Evolutionary conservation across 1,140 invertebrate species (phyloP), one percentile per base, ranked within the genome.

Genomic region (Ips nitidus): DNA sequence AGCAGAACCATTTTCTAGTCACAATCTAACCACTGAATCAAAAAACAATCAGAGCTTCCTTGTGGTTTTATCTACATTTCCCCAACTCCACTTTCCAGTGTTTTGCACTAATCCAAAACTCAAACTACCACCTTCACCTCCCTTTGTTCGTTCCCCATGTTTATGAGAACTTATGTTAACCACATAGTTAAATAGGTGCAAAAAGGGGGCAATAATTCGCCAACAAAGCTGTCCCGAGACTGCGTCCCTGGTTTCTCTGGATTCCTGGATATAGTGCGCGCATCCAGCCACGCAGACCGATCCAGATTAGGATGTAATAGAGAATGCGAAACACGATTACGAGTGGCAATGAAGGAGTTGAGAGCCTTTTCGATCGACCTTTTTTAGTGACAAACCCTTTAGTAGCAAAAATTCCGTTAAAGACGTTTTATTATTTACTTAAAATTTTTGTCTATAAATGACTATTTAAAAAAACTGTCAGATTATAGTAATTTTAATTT

Each of bases 271-370:
- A 6, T 22, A 8, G 45, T 50, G 45, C 22, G 45, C 45, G 45
- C 45, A 50, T 8, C 45, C 22, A 6, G 22, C 45, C 22, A 50
- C 45, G 45, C 45, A 50, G 45, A 22, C 6, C 45, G 22, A 50
- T 50, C 45, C 45, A 50, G 45, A 8, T 50, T 50, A 50, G 45
- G 6, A 8, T 22, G 45, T 50, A 50, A 50, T 8, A 22, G 6
- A 8, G 45, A 50, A 50, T 50, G 45, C 7, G 45, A 50, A 50
- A 50, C 45, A 50, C 22, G 45, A 50, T 50, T 50, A 50, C 7
- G 22, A 8, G 45, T 50, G 45, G 22, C 45, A 22, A 50, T 50
- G 45, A 22, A 50, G 45, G 45, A 50, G 45, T 22, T 50, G 45
- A 50, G 1, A 22, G 45, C 45, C 22, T 50, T 50, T 50, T 50